A percentile compares a stretch with the other conserved stretches of the same genome.
These are phyloP conservation scores for Fragum whitleyi DNA, from an alignment of 2,888 invertebrate species.

Conservation along the genomic window DNA sequence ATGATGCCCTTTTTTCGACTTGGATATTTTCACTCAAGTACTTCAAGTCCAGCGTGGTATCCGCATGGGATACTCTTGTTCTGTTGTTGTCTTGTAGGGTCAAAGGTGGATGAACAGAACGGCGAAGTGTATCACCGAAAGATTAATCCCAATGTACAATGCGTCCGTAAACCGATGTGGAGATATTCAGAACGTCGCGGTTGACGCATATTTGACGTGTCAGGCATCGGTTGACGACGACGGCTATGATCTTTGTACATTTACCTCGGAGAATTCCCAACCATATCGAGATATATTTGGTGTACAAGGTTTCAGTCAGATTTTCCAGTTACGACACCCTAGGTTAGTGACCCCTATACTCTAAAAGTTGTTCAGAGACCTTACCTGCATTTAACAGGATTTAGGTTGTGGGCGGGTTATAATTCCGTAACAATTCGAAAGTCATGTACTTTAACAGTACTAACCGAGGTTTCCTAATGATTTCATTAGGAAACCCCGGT, in stretches of 20 bases:
- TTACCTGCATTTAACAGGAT: no score
- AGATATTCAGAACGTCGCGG: constrained; percentile 36
- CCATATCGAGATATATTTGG: neutral
- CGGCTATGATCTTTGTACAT: constrained; percentile 7
- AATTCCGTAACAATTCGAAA: no score
- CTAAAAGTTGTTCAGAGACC: no score
- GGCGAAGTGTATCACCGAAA: constrained; percentile 34
- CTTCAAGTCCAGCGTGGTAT: no score
- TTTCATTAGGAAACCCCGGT: no score
- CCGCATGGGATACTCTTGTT: no score
- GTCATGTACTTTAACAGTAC: no score
- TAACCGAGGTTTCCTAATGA: no score
- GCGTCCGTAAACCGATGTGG: constrained; percentile 29
- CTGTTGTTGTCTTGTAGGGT: constrained; percentile 29
- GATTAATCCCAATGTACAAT: constrained; percentile 39
- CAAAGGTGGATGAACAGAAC: constrained; percentile 44
- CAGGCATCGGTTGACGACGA: neutral
- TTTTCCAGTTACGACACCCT: neutral
- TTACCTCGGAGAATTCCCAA: constrained; percentile 3
- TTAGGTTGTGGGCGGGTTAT: no score
- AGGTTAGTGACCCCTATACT: neutral
- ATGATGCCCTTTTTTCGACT: no score
- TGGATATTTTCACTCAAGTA: no score
- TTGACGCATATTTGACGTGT: constrained; percentile 4
- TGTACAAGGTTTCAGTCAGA: neutral